phyloP scores from a whole-genome alignment of 2,888 invertebrate genomes.

The Neocrepidodera transversa region DNA sequence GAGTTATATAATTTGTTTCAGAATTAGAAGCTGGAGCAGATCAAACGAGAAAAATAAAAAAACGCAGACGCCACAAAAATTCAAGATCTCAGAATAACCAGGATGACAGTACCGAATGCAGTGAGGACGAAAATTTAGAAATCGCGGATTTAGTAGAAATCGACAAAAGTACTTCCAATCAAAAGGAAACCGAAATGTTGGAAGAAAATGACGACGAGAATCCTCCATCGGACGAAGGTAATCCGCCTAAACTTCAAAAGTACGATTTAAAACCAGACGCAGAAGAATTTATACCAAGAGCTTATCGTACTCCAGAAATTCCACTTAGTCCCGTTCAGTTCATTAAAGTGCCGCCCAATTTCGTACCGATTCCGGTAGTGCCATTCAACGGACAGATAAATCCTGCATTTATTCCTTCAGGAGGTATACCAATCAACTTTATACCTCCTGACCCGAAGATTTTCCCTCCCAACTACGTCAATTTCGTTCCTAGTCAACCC shows the following conservation, averaged over 20 bases:
- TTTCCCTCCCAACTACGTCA: constrained; percentile 45
- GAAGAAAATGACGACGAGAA: neutral
- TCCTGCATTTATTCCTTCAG: constrained; percentile 52
- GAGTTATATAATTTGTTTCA: constrained; percentile 30
- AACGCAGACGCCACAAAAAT: constrained; percentile 48
- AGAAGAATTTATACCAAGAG: constrained; percentile 59
- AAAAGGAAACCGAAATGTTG: neutral
- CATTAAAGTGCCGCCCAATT: constrained; percentile 53
- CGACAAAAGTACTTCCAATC: neutral
- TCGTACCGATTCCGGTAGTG: constrained; percentile 54
- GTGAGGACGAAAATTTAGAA: constrained; percentile 39
- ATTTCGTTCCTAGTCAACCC: constrained; percentile 42
- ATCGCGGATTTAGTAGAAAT: neutral
- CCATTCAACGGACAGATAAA: constrained; percentile 48
- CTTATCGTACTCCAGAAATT: constrained; percentile 47
- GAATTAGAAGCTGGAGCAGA: constrained; percentile 36
- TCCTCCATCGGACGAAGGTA: neutral
- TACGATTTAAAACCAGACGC: constrained; percentile 57
- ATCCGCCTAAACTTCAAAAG: constrained; percentile 24
- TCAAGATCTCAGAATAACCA: constrained; percentile 41
- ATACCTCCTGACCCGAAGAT: constrained; percentile 50
- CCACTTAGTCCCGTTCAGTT: constrained; percentile 48
- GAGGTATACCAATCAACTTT: constrained; percentile 53
- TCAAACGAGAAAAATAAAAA: constrained; percentile 45
- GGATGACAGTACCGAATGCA: constrained; percentile 48